Conservation (phyloP, 2,888 invertebrate species). For the Gastrophysa polygoni region DNA sequence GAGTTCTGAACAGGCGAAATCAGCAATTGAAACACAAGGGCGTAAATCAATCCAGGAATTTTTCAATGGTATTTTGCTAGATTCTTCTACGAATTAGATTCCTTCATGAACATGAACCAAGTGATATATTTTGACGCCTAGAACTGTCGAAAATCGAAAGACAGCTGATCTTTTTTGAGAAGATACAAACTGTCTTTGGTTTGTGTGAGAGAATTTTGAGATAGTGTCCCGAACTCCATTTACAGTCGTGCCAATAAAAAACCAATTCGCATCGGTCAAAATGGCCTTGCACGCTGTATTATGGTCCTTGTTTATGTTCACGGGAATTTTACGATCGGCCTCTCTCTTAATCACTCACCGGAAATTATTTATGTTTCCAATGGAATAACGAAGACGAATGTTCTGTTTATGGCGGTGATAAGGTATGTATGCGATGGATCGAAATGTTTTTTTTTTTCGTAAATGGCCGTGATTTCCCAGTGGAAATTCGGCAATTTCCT, state of each 20-base stretch:
- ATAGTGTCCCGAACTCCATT: too few species aligned
- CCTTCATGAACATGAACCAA: too few species aligned
- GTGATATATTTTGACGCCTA: too few species aligned
- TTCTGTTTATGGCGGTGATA: neutral
- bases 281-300: slow-evolving; percentile 39
- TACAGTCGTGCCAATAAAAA: slow-evolving; percentile 32
- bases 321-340: slow-evolving; percentile 36
- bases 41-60: too few species aligned
- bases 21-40: too few species aligned
- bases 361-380: neutral
- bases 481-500: neutral
- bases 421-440: neutral
- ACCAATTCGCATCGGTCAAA: slow-evolving; percentile 36
- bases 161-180: too few species aligned
- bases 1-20: too few species aligned
- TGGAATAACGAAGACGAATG: neutral
- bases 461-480: neutral
- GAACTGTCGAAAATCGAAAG: too few species aligned
- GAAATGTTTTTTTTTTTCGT: neutral
- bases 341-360: slow-evolving; percentile 6
- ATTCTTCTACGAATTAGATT: too few species aligned
- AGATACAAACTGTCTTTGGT: too few species aligned
- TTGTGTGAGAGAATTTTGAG: too few species aligned
- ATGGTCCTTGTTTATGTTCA: slow-evolving; percentile 38
- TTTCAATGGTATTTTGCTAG: too few species aligned